A percentile compares a stretch with the other conserved stretches of the same genome.
phyloP scores from a whole-genome alignment of 2,113 vertebrate species.

The Eptesicus fuscus region DNA sequence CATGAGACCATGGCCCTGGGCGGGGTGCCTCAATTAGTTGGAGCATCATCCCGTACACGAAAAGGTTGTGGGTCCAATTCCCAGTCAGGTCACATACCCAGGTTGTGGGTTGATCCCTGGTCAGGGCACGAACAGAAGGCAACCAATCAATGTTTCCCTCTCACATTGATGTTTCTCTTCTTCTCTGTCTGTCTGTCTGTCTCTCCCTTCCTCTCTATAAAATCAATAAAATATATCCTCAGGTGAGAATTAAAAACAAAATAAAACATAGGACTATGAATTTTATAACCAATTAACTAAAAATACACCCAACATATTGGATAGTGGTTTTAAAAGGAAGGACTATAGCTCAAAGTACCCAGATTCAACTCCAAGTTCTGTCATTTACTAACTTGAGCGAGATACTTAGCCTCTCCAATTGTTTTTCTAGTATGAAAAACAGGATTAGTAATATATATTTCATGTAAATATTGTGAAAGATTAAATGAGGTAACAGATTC shows the following conservation, averaged over 20 bases:
- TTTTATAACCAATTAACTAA: conserved; percentile 15
- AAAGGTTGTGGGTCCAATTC: too few relatives aligned
- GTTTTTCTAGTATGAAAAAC: neutral
- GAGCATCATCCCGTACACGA: too few relatives aligned
- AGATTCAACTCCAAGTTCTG: neutral
- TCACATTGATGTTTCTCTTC: too few relatives aligned
- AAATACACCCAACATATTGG: neutral
- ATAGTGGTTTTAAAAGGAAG: neutral
- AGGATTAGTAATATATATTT: neutral
- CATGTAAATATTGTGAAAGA: neutral
- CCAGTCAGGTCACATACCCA: too few relatives aligned
- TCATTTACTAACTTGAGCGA: neutral
- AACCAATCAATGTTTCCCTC: too few relatives aligned
- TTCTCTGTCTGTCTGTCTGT: too few relatives aligned
- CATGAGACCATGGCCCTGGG: neutral
- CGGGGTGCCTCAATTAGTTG: too few relatives aligned
- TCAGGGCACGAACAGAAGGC: too few relatives aligned
- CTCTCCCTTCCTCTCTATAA: too few relatives aligned
- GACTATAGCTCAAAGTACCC: neutral
- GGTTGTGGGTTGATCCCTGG: too few relatives aligned
- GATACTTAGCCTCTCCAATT: neutral
- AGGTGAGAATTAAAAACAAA: too few relatives aligned
- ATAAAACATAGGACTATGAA: neutral
- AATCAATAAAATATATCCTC: too few relatives aligned
- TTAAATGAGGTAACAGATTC: neutral